Evolutionary conservation across 2,113 vertebrate species (phyloP), one percentile per base, ranked within the genome.

Genomic region (Thinocorus orbignyianus): DNA sequence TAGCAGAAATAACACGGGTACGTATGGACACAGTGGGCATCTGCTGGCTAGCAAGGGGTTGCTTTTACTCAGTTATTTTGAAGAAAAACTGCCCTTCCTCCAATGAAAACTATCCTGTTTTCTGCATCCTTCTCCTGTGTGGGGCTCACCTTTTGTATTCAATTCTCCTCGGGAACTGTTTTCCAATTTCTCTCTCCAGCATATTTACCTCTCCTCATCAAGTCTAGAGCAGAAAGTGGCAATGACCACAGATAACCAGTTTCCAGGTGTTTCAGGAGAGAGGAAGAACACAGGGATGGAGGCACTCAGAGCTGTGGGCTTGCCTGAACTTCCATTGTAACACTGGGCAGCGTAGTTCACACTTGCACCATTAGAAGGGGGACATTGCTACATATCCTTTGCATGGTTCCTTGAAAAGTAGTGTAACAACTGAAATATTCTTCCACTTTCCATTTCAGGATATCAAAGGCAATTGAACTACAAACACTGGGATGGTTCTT

Each of bases 391-490:
- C 9, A 10, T 31, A 76, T 68, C 10, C 39, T 49, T 85, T 90
- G 52, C 33, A 11, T 1, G 20, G 26, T 10, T 90, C 23, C 30
- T 72, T 48, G 48, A 46, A 80, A 92, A 90, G 30, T 39, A 48
- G 28, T 58, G 23, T 1, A 2, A 41, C 26, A 88, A 44, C 19
- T 54, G 18, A 79, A 76, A 66, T 15, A 10, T 5, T 39, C 60
- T 39, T 92, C 49, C 33, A 17, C 44, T 60, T 66, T 88, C 42
- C 17, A 6, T 87, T 94, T 58, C 93, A 99, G 99, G 99, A 28
- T 99, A 99, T 93, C 99, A 99, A 95, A 98, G 98, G 74, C 98
- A 99, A 79, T 81, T 99, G 71, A 99, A 98, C 83, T 99, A 99
- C 96, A 99, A 98, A 79, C 98, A 98, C 31, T 0, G 0, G 0